Conservation (phyloP, 2,888 invertebrate genomes). For the Amiota communis region DNA sequence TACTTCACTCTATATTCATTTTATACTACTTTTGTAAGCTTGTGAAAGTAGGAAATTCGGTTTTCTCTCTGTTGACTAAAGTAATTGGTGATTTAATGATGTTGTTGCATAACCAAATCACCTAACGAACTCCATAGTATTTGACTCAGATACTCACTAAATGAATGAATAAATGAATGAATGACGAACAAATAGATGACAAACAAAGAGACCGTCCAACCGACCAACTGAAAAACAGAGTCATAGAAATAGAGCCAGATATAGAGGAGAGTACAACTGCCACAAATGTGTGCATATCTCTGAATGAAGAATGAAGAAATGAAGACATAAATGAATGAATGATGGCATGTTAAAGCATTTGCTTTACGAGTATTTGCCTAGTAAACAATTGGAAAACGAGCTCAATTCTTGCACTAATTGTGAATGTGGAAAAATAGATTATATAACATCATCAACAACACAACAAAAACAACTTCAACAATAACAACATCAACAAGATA, state of each 20-base stretch:
- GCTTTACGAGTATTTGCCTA: constrained; percentile 54
- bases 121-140: constrained; percentile 55
- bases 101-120: constrained; percentile 66
- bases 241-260: neutral
- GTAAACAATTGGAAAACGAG: constrained; percentile 63
- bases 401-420: constrained; percentile 55
- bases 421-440: constrained; percentile 65
- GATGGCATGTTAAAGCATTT: constrained; percentile 5
- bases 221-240: neutral
- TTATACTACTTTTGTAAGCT: constrained; percentile 33
- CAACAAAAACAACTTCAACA: neutral
- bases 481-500: neutral
- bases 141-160: constrained; percentile 27
- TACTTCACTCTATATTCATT: constrained; percentile 6
- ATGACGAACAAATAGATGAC: neutral
- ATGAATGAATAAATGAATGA: neutral
- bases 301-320: too few relatives aligned
- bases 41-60: constrained; percentile 54
- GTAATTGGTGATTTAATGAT: constrained; percentile 66
- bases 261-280: neutral
- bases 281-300: too few relatives aligned
- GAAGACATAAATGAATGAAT: too few relatives aligned
- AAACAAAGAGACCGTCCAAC: neutral
- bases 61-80: constrained; percentile 64
- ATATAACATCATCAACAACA: constrained; percentile 40